These are phyloP conservation scores for Malurus cyaneus DNA, from an alignment of 2,113 vertebrate genomes.

Conservation along the genomic window DNA sequence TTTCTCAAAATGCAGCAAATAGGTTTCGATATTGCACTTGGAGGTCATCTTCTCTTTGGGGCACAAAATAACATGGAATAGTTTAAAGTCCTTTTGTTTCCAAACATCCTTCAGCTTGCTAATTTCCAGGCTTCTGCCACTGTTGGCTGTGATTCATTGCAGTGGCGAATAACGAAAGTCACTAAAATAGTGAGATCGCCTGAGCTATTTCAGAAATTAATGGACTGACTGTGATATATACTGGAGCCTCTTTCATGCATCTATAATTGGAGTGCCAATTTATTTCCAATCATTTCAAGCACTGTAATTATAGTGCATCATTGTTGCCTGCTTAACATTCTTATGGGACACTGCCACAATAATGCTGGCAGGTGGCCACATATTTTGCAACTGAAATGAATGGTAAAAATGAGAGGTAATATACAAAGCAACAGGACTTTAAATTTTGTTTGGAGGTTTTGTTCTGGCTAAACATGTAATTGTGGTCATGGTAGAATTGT, in stretches of 20 bases:
- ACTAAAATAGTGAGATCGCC: slow-evolving; percentile 66
- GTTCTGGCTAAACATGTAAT: not conserved
- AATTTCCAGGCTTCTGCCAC: slow-evolving; percentile 26
- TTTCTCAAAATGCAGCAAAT: not conserved
- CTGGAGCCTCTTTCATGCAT: slow-evolving; percentile 72
- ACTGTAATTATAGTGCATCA: slow-evolving; percentile 81
- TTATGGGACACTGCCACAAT: slow-evolving; percentile 63
- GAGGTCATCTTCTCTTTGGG: not conserved
- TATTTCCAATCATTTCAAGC: slow-evolving; percentile 82
- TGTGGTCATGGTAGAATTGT: not conserved
- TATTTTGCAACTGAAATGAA: slow-evolving; percentile 64
- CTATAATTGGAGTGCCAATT: slow-evolving; percentile 81
- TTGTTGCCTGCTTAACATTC: slow-evolving; percentile 77
- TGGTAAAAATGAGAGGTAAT: slow-evolving; percentile 53
- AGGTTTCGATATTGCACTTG: not conserved
- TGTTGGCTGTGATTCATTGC: slow-evolving; percentile 64
- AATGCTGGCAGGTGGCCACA: slow-evolving; percentile 59
- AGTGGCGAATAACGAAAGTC: slow-evolving; percentile 63
- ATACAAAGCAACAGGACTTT: slow-evolving; percentile 18
- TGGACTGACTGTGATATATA: slow-evolving; percentile 78
- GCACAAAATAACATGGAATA: not conserved
- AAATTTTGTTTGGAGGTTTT: slow-evolving; percentile 52
- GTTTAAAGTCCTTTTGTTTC: slow-evolving; percentile 37
- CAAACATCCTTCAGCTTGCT: slow-evolving; percentile 62
- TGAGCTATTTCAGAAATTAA: slow-evolving; percentile 80